Base-by-base conservation (phyloP, 2,797 vertebrate species). In the Ctenochaetus hawaiiensis region DNA sequence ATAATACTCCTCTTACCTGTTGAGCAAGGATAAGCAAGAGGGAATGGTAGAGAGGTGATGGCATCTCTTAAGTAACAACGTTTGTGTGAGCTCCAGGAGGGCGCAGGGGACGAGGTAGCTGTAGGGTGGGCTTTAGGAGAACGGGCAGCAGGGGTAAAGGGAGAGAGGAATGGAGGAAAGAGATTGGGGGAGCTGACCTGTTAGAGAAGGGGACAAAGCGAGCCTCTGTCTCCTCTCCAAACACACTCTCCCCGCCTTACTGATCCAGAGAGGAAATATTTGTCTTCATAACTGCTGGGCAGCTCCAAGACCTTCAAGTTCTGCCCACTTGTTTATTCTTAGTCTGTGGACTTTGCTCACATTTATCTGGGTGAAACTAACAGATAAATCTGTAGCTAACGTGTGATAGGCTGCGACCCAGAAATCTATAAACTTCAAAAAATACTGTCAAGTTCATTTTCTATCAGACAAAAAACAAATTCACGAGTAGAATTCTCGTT, bases 221-320 rank as follows among this genome's bases (percentile, higher is more conserved):
- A 88, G 88, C 94, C 95, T 97, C 96, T 98, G 96, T 98, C 93
- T 96, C 84, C 86, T 92, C 89, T 93, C 93, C 93, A 95, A 95
- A 93, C 91, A 94, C 95, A 93, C 85, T 94, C 95, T 94, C 90
- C 93, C 82, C 77, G 54, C 87, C 93, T 92, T 85, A 88, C 92
- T 91, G 93, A 95, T 95, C 94, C 93, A 93, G 87, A 92, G 84
- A 93, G 90, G 90, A 94, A 96, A 96, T 94, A 95, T 95, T 95
- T 94, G 83, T 61, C 92, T 94, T 94, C 78, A 88, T 87, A 90
- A 92, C 92, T 92, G 88, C 85, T 3, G 74, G 65, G 77, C 64
- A 7, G 30, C 72, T 76, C 80, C 52, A 5, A 64, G 76, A 61
- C 78, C 84, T 84, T 82, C 65, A 77, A 59, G 80, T 69, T 61